phyloP scores from a whole-genome alignment of 1,140 invertebrate genomes.

The Diorhabda elongata region DNA sequence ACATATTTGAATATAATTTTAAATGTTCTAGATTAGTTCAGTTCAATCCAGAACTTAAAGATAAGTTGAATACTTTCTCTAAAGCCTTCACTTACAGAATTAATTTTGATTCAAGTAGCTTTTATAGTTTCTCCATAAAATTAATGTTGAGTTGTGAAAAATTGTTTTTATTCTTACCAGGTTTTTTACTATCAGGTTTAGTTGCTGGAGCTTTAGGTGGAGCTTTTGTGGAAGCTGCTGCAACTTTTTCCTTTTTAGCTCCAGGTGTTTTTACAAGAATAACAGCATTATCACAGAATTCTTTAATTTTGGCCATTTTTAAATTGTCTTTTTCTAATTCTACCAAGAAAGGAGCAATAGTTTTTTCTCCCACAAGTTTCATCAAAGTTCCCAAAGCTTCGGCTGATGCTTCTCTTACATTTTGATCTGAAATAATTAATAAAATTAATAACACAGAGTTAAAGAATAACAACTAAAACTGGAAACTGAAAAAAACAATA shows the following conservation, averaged over 20 bases:
- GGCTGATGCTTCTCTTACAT: conserved; percentile 78
- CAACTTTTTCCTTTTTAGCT: conserved; percentile 58
- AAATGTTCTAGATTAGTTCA: no score
- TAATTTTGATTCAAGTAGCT: no score
- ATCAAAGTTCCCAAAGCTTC: conserved; percentile 91
- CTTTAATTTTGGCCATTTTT: conserved; percentile 95
- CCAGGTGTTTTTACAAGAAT: conserved; percentile 68
- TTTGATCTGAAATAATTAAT: conserved; percentile 62
- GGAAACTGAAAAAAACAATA: no score
- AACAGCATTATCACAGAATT: conserved; percentile 88
- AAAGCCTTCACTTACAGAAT: no score
- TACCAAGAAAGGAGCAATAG: conserved; percentile 76
- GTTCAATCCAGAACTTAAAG: no score
- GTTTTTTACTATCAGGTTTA: conserved; percentile 28
- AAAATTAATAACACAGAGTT: not conserved
- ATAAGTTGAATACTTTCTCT: no score
- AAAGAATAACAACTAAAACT: no score
- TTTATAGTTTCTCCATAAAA: no score
- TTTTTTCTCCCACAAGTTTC: conserved; percentile 91
- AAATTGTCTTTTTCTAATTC: conserved; percentile 86
- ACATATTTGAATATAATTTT: no score
- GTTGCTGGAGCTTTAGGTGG: conserved; percentile 52
- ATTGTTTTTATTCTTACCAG: not conserved
- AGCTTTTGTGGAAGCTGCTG: conserved; percentile 51
- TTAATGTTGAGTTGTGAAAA: no score